Evolutionary conservation across 2,113 vertebrate genomes (phyloP), one percentile per base, ranked within the genome.

Genomic region (Pyxicephalus adspersus): DNA sequence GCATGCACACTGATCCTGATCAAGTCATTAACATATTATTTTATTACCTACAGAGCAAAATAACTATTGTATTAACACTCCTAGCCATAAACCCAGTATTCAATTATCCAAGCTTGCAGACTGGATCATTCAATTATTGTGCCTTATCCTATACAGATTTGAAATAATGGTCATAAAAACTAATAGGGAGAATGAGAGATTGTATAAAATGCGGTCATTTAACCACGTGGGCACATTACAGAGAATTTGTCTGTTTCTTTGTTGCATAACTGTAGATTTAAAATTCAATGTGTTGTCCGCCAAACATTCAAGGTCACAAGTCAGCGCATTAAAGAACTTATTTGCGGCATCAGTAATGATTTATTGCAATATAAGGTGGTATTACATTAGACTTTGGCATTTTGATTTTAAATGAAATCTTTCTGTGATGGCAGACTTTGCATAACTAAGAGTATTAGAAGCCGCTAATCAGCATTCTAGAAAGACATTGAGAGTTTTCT

Each of bases 121-220:
- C 54, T 60, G 64, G 11, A 70, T 80, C 66, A n/a, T 80, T 19
- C 65, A 70, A 80, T 80, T 80, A 80, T 60, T 55, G 76, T 26
- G 63, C 26, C 57, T 79, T 51, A 80, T 80, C 71, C 31, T 72
- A 64, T 64, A 61, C 20, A 5, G 55, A 50, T 26, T 45, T 70
- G 26, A 70, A 68, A 70, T 79, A 79, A 61, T 58, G 4, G 34
- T 26, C 45, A 71, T 61, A 80, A 80, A 80, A 80, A 72, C 57
- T 51, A 72, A 63, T 80, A 64, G 18, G 64, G 66, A 23, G 25
- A 52, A 51, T 45, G 50, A 22, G 28, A 23, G 19, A 52, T 72
- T 18, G 58, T 52, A 13, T 51, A 71, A 80, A 72, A 63, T 29
- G 28, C 31, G 45, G 18, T 26, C 34, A 5, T 20, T 50, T 80